A percentile compares a stretch with the other conserved stretches of the same genome.
phyloP scores from a whole-genome alignment of 2,113 vertebrate genomes.

The Phrynosoma blainvillii region DNA sequence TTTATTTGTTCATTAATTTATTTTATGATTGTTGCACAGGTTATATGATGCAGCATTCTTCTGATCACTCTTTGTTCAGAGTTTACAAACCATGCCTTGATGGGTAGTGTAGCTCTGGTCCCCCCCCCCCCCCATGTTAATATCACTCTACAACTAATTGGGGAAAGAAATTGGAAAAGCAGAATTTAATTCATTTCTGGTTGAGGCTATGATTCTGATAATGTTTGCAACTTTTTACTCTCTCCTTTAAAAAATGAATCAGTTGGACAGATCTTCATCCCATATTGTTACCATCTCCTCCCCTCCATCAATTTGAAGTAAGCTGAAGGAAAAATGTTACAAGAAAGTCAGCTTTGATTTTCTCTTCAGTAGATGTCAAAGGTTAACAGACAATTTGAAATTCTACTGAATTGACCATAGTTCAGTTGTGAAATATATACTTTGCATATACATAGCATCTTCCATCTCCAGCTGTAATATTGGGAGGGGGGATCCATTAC shows the following conservation, averaged over 20 bases:
- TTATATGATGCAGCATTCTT: conserved; percentile 56
- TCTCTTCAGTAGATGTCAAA: not conserved
- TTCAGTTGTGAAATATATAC: not conserved
- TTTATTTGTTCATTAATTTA: conserved; percentile 75
- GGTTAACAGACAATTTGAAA: not conserved
- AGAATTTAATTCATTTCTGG: not conserved
- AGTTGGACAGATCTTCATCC: too few relatives aligned
- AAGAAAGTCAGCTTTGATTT: not conserved
- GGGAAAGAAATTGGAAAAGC: conserved; percentile 25
- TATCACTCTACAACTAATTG: conserved; percentile 34
- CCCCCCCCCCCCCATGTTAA: conserved; percentile 23
- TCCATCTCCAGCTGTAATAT: too few relatives aligned
- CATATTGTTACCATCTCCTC: not conserved
- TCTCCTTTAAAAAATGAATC: not conserved
- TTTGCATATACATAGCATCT: too few relatives aligned
- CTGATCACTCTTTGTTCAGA: conserved; percentile 65
- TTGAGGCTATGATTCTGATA: not conserved
- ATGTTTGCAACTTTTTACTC: not conserved
- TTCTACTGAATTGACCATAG: too few relatives aligned
- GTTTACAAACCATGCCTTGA: conserved; percentile 67
- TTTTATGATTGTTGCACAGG: conserved; percentile 69
- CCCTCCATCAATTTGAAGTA: not conserved
- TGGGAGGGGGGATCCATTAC: too few relatives aligned
- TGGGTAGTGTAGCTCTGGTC: conserved; percentile 40
- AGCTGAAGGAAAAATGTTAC: not conserved